Percentiles rank a stretch among this genome's conserved stretches.
Conservation (phyloP, 2,888 invertebrate species). For the Amblyjoppa fuscipennis region DNA sequence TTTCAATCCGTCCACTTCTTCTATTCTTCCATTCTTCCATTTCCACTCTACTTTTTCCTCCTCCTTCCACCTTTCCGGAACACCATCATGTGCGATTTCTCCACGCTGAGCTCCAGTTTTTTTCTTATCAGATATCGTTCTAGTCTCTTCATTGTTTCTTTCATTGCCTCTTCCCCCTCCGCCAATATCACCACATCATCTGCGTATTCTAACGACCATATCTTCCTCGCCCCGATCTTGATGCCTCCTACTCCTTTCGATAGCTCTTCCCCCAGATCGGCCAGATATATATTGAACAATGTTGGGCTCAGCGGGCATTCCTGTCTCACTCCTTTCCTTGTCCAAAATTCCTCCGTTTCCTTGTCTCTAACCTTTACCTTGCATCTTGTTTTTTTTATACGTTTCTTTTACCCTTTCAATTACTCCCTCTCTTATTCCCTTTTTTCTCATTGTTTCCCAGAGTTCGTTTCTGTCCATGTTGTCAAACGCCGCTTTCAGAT, state of each 20-base stretch:
- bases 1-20: no score
- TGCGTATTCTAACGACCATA: conserved; percentile 38
- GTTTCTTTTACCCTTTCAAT: conserved; percentile 36
- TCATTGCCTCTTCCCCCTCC: conserved; percentile 21
- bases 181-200: conserved; percentile 28
- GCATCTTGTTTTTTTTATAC: conserved; percentile 57
- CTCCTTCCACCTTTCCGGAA: conserved; percentile 43
- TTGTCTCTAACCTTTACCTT: conserved; percentile 48
- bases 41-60: no score
- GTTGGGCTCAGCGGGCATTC: conserved; percentile 68
- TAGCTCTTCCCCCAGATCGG: conserved; percentile 52
- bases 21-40: no score
- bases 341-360: conserved; percentile 60
- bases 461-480: conserved; percentile 63
- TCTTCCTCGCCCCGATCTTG: conserved; percentile 23
- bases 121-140: conserved; percentile 27
- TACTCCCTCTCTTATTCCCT: conserved; percentile 39
- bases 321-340: conserved; percentile 68
- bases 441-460: conserved; percentile 60
- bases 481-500: conserved; percentile 71
- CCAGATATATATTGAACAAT: conserved; percentile 63
- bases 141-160: conserved; percentile 26
- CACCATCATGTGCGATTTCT: conserved; percentile 47
- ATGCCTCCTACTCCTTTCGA: conserved; percentile 58
- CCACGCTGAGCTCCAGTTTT: conserved; percentile 29